Conservation (phyloP, 2,113 vertebrate species). For the Piprites chloris region DNA sequence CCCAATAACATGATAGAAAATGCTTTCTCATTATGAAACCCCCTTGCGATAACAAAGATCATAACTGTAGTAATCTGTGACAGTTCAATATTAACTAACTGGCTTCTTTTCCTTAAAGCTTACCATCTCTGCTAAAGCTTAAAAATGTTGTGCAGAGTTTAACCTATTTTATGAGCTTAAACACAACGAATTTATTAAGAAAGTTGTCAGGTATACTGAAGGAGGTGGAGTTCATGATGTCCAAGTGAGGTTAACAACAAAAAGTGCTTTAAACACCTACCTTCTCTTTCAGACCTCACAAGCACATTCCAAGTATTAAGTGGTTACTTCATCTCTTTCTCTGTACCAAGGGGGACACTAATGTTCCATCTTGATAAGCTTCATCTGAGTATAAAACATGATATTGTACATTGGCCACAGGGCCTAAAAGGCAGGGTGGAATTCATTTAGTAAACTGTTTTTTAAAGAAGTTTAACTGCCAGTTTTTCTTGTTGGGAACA, state of each 20-base stretch:
- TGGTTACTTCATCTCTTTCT: not conserved
- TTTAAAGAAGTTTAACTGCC: slow-evolving; percentile 34
- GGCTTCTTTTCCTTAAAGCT: not conserved
- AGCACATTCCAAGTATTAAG: not conserved
- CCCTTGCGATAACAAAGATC: not conserved
- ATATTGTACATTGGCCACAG: not conserved
- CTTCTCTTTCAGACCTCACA: not conserved
- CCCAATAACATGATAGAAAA: not conserved
- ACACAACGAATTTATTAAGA: not conserved
- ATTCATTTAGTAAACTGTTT: not conserved
- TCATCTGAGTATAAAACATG: not conserved
- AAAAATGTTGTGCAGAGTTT: not conserved
- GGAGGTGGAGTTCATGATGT: not conserved
- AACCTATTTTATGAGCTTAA: not conserved
- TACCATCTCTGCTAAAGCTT: not conserved
- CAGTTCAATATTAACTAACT: not conserved
- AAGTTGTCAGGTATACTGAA: not conserved
- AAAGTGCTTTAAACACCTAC: not conserved
- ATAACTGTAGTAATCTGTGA: not conserved
- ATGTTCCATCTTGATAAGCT: not conserved
- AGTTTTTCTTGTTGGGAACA: slow-evolving; percentile 10
- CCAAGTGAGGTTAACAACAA: not conserved
- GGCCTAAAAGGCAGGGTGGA: not conserved
- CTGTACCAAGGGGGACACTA: not conserved
- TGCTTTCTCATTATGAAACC: not conserved